Evolutionary conservation across 2,797 vertebrate species (phyloP).

Genomic region (Australoheros facetus): DNA sequence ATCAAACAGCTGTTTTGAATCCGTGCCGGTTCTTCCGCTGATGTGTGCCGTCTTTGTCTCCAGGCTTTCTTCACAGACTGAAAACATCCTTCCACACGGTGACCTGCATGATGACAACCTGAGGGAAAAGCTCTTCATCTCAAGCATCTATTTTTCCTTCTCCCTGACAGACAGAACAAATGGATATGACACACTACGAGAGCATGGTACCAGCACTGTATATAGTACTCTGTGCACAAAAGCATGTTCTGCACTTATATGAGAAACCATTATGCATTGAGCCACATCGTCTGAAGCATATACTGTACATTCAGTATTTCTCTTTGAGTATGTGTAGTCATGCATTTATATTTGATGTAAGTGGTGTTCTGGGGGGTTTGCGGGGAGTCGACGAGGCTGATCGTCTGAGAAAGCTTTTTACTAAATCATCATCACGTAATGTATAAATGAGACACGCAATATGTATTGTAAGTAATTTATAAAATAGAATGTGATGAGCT

Average conservation of each 20-base stretch:
- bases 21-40: neutral
- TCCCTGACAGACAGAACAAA: constrained; percentile 18
- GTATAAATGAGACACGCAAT: constrained; percentile 40
- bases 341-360: constrained; percentile 39
- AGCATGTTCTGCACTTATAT: constrained; percentile 72
- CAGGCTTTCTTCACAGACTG: constrained; percentile 52
- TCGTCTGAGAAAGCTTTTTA: constrained; percentile 66
- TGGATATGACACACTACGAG: constrained; percentile 33
- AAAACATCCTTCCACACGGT: constrained; percentile 34
- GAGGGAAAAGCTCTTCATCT: constrained; percentile 29
- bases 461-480: constrained; percentile 43
- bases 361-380: constrained; percentile 15
- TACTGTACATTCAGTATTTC: constrained; percentile 46
- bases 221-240: constrained; percentile 52
- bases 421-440: constrained; percentile 39
- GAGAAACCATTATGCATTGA: constrained; percentile 70
- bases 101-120: constrained; percentile 68
- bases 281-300: constrained; percentile 57
- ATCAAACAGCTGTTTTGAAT: neutral
- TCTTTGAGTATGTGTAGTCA: constrained; percentile 48
- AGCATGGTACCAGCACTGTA: constrained; percentile 78
- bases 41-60: neutral
- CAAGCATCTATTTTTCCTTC: constrained; percentile 23
- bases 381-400: constrained; percentile 29
- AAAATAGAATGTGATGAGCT: constrained; percentile 57